Percentiles rank a stretch among this genome's conserved stretches.
These are phyloP conservation scores for Siniperca obscura DNA, from an alignment of 2,797 vertebrate species.

Conservation along the genomic window DNA sequence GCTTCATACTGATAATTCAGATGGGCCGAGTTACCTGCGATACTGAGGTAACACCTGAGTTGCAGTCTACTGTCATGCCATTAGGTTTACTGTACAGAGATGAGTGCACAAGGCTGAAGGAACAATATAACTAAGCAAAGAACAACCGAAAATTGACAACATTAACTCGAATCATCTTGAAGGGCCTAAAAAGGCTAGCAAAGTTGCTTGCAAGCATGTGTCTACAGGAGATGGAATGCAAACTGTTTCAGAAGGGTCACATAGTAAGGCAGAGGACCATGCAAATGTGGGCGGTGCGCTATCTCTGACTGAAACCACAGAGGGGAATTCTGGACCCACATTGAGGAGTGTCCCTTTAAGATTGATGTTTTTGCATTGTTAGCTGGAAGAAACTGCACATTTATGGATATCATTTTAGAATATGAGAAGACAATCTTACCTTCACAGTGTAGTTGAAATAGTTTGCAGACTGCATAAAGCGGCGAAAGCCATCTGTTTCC, in stretches of 20 bases:
- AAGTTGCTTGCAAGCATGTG: background rate
- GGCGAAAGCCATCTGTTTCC: slow-evolving; percentile 93
- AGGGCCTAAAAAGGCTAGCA: background rate
- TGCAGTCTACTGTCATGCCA: background rate
- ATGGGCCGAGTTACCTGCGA: background rate
- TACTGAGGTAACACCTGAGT: background rate
- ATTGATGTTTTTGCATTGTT: slow-evolving; percentile 35
- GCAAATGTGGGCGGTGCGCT: slow-evolving; percentile 1
- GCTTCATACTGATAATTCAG: slow-evolving; percentile 6
- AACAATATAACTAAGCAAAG: slow-evolving; percentile 9
- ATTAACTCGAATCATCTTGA: background rate
- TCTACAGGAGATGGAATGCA: slow-evolving; percentile 3
- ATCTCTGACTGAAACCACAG: slow-evolving; percentile 36
- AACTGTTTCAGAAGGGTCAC: slow-evolving; percentile 22
- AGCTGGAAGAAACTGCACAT: background rate
- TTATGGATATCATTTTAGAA: slow-evolving; percentile 17
- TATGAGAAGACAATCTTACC: slow-evolving; percentile 80
- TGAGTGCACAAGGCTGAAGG: background rate
- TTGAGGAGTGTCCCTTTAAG: slow-evolving; percentile 31
- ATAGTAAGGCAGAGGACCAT: background rate
- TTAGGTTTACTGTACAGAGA: background rate
- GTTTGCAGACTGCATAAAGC: slow-evolving; percentile 94
- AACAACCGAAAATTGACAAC: background rate
- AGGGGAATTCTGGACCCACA: slow-evolving; percentile 41
- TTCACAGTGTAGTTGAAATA: slow-evolving; percentile 97